Evolutionary conservation across 1,140 invertebrate species (phyloP).

Genomic region (Temnothorax longispinosus): DNA sequence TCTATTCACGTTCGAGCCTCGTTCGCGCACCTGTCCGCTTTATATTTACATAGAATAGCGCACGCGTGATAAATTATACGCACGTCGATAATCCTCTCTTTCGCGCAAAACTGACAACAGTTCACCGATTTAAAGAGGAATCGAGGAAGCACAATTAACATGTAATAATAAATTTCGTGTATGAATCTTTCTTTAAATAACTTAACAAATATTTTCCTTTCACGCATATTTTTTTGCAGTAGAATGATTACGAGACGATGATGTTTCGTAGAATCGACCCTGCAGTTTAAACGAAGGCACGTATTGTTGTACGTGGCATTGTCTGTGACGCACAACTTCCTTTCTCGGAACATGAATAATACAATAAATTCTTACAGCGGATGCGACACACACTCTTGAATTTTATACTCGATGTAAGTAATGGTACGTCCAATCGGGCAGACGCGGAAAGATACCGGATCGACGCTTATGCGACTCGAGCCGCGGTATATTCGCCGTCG

Average conservation of each 20-base stretch:
- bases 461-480: no score
- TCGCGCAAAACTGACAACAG: neutral
- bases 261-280: neutral
- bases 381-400: neutral
- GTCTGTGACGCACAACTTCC: conserved; percentile 45
- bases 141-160: neutral
- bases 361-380: neutral
- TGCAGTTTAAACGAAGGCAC: neutral
- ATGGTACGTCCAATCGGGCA: no score
- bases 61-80: neutral
- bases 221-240: neutral
- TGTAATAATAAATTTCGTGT: neutral
- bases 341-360: conserved; percentile 30
- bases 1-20: neutral
- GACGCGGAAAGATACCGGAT: no score
- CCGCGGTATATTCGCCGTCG: no score
- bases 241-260: neutral
- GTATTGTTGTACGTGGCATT: neutral
- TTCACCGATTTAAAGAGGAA: neutral
- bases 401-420: neutral
- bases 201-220: neutral
- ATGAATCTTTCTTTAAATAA: neutral
- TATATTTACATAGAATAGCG: neutral
- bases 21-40: neutral
- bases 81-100: neutral